Evolutionary conservation across 2,113 vertebrate genomes (phyloP).

Genomic region (Anolis carolinensis): DNA sequence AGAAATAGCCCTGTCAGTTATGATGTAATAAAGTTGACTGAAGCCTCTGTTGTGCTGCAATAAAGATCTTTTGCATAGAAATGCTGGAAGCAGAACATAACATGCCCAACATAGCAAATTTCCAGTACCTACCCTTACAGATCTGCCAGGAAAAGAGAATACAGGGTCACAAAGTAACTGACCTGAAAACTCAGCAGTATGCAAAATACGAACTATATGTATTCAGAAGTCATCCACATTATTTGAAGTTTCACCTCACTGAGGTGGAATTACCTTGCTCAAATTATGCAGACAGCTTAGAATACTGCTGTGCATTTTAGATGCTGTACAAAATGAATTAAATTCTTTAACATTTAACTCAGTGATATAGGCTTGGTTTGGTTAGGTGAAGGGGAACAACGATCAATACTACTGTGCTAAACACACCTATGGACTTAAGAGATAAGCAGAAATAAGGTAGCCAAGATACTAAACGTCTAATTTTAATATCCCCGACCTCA

Average conservation of each 20-base stretch:
- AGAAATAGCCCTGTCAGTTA: constrained; percentile 17
- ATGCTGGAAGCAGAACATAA: constrained; percentile 23
- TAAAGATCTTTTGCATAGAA: constrained; percentile 41
- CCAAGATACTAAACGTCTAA: background rate
- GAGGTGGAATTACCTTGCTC: constrained; percentile 21
- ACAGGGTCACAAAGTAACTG: constrained; percentile 65
- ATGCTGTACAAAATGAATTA: constrained; percentile 27
- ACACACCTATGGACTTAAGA: constrained; percentile 11
- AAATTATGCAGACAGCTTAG: constrained; percentile 43
- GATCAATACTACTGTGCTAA: background rate
- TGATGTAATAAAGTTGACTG: background rate
- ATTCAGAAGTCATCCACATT: constrained; percentile 58
- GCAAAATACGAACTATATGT: constrained; percentile 48
- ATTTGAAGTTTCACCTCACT: constrained; percentile 46
- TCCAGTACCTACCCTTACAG: constrained; percentile 6
- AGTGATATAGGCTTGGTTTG: background rate
- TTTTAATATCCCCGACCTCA: background rate
- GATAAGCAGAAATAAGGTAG: background rate
- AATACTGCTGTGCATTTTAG: constrained; percentile 28
- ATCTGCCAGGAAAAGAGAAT: constrained; percentile 39
- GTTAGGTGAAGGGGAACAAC: constrained; percentile 34
- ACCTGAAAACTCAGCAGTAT: constrained; percentile 69
- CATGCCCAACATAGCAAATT: constrained; percentile 1
- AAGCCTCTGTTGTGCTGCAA: constrained; percentile 38
- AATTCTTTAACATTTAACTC: constrained; percentile 10